Base-by-base conservation (phyloP, 2,113 vertebrate genomes). In the Formicarius rufipectus region DNA sequence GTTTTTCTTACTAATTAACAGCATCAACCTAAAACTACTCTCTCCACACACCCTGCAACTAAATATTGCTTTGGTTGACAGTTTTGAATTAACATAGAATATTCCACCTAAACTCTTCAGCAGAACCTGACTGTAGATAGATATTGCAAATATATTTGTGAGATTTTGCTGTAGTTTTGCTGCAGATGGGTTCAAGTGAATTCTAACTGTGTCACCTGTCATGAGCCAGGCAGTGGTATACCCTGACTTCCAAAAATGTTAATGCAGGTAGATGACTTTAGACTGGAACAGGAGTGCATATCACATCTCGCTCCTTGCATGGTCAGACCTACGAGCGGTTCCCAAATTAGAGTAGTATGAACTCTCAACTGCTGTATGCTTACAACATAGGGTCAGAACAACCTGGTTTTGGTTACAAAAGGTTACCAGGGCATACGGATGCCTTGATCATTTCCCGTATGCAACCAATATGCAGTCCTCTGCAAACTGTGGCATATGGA, bases 221-320 rank as follows among this genome's bases (percentile, higher is more conserved):
- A 42, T 5, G 19, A 85, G n/a, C 14, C 20, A 31, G n/a, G 25
- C 15, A 24, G 9, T 14, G 31, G 37, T 42, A 56, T 31, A 28
- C 0, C 0, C 0, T 71, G 35, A 33, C 17, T 56, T 50, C 28
- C 19, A 75, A 56, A 86, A 90, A 35, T 3, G 1, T 28, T 53
- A 19, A 40, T 0, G 1, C 28, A n/a, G 35, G 16, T 24, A 12
- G 10, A 12, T 0, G 0, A 30, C 40, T 68, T 42, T 30, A 56
- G 44, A 25, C 7, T 62, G 49, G 53, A 58, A 25, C 0, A 35
- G n/a, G 7, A 78, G 9, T 10, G 39, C 23, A 50, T 39, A 33
- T 52, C 39, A 35, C 25, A 45, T 1, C 2, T 28, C n/a, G 27
- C 21, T 78, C 13, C 21, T 35, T 27, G 33, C 0, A 0, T 4